Evolutionary conservation across 2,113 vertebrate species (phyloP), one percentile per base, ranked within the genome.

Genomic region (Butastur rufipennis): DNA sequence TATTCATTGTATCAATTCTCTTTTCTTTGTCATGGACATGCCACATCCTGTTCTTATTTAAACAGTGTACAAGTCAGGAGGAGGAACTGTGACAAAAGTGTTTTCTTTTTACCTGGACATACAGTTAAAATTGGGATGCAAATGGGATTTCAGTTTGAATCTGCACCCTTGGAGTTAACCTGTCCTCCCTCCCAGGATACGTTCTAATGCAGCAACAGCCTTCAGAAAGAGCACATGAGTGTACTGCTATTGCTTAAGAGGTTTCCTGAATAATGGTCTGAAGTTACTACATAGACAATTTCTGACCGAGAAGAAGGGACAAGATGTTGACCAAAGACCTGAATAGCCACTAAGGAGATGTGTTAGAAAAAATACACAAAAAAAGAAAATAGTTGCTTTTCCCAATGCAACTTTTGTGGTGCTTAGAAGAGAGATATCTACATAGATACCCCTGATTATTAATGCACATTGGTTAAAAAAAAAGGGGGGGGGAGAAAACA

Each of bases 141-240:
- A 68, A 78, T 0, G 0, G 36, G 18, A 31, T 21, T 56, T 8
- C 1, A 3, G 9, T 52, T 74, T 61, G 34, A 55, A 74, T 50
- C 65, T 27, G 20, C 52, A 75, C 11, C 27, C 34, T 48, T 56
- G 23, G 27, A 80, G 36, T 79, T n/a, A 89, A 74, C 19, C 15
- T 55, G 7, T 45, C 32, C 25, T 72, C 9, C 22, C 55, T 42
- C 50, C 23, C 7, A 81, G 13, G 26, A 7, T 16, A 20, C 13
- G 6, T 84, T 58, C 52, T 59, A 86, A 81, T 2, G 4, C 15
- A 82, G 59, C 11, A 43, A 50, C 19, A 66, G 18, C 50, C 16
- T n/a, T 43, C 40, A 40, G 21, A 63, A 87, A 45, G 32, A 45
- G 40, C 11, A 59, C 22, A 32, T 6, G 4, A 71, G 15, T 8